Evolutionary conservation across 2,797 vertebrate genomes (phyloP).

Genomic region (Artibeus jamaicensis): DNA sequence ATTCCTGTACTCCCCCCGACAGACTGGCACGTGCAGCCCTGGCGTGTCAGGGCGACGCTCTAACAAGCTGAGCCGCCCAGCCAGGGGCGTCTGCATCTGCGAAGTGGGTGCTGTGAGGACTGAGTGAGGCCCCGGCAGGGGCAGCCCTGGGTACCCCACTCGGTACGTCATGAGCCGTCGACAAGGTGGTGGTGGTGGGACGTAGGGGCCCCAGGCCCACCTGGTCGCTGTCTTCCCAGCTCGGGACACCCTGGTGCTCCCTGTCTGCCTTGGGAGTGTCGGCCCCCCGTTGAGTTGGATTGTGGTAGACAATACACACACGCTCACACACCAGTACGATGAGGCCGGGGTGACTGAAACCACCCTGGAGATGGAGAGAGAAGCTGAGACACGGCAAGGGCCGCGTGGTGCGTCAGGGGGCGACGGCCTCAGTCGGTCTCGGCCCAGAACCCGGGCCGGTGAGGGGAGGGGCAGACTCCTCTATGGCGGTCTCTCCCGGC

Average conservation of each 20-base stretch:
- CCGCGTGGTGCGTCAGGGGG: neutral
- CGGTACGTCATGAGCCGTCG: fast-evolving
- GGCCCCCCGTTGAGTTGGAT: neutral
- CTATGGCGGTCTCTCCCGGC: neutral
- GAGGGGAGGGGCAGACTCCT: neutral
- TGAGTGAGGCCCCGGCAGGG: neutral
- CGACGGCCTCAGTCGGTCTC: neutral
- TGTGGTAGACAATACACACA: neutral
- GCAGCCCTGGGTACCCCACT: neutral
- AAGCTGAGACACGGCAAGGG: neutral
- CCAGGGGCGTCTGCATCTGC: neutral
- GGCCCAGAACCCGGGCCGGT: neutral
- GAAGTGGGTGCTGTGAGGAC: neutral
- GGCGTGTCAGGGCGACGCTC: neutral
- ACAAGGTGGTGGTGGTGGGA: neutral
- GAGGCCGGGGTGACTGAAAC: neutral
- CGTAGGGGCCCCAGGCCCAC: neutral
- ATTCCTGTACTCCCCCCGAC: neutral
- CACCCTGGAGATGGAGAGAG: neutral
- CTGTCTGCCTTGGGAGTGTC: neutral
- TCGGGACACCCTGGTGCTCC: neutral
- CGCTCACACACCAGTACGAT: neutral
- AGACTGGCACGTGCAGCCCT: neutral
- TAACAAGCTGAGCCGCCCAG: too few species aligned
- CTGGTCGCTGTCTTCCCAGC: neutral